Evolutionary conservation across 2,113 vertebrate genomes (phyloP).

Genomic region (Alexandromys fortis): DNA sequence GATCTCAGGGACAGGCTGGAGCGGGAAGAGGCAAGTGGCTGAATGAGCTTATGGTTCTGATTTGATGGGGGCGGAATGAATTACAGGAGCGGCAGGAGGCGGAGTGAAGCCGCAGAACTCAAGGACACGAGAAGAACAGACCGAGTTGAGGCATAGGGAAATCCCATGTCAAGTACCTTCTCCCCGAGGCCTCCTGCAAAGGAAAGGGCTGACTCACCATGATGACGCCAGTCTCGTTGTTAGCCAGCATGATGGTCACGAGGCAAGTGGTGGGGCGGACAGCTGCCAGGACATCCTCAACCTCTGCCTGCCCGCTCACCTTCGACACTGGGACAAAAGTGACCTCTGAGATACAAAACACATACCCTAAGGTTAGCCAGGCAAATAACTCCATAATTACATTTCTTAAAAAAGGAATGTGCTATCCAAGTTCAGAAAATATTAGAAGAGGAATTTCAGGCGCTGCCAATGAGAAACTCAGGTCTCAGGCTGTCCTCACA

Average conservation of each 20-base stretch:
- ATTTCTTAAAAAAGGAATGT: background rate
- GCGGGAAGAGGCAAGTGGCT: fast-evolving
- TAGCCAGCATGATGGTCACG: conserved; percentile 96
- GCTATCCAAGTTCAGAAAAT: background rate
- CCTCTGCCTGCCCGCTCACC: conserved; percentile 88
- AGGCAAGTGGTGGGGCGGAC: conserved; percentile 93
- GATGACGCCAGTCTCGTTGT: conserved; percentile 96
- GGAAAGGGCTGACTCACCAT: conserved; percentile 89
- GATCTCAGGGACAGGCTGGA: conserved; percentile 91
- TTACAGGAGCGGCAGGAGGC: fast-evolving
- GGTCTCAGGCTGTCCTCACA: background rate
- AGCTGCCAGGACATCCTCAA: conserved; percentile 89
- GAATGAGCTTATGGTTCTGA: fast-evolving
- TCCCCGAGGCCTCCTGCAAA: fast-evolving
- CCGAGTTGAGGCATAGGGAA: fast-evolving
- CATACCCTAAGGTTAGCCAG: background rate
- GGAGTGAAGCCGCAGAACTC: fast-evolving
- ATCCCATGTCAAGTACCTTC: fast-evolving
- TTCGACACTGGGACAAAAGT: conserved; percentile 93
- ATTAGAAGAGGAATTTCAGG: background rate
- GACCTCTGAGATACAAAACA: conserved; percentile 85
- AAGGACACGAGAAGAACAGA: background rate
- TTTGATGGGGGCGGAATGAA: fast-evolving
- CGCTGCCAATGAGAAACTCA: background rate
- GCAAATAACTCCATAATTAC: fast-evolving